A percentile compares a stretch with the other conserved stretches of the same genome.
Conservation (phyloP, 1,140 invertebrate species). For the Mercenaria mercenaria region DNA sequence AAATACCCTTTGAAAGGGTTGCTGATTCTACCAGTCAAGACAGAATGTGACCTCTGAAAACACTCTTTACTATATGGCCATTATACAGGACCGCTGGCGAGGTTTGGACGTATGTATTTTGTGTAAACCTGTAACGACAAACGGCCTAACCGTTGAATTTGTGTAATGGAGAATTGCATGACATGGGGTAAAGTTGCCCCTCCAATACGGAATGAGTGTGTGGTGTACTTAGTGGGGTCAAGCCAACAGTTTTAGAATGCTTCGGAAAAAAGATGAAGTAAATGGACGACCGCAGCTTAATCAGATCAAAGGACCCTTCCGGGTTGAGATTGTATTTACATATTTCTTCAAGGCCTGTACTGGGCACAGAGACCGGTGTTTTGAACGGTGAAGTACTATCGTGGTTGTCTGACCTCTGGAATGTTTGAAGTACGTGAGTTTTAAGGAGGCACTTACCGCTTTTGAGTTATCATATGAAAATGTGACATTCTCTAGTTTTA, state of each 20-base stretch:
- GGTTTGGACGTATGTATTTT: slow-evolving; percentile 8
- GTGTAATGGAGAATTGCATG: background rate
- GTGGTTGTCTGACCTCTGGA: no score
- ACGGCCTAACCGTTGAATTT: slow-evolving; percentile 8
- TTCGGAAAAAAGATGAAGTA: background rate
- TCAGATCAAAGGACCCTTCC: slow-evolving; percentile 6
- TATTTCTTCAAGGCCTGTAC: no score
- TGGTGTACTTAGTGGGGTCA: background rate
- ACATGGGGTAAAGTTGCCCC: slow-evolving; percentile 8
- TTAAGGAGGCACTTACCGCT: background rate
- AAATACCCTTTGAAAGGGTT: no score
- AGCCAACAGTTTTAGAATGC: background rate
- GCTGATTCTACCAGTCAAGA: no score
- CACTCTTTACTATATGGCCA: no score
- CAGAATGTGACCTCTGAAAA: no score
- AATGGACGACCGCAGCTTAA: background rate
- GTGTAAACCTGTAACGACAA: background rate
- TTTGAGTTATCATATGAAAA: background rate
- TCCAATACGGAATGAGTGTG: slow-evolving; percentile 37
- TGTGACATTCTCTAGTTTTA: background rate
- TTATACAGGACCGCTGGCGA: no score
- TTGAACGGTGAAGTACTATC: no score
- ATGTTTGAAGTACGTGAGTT: slow-evolving; percentile 24
- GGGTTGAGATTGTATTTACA: no score
- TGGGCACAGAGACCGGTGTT: no score